phyloP scores from a whole-genome alignment of 2,113 vertebrate genomes.

The Nesospiza acunhae region DNA sequence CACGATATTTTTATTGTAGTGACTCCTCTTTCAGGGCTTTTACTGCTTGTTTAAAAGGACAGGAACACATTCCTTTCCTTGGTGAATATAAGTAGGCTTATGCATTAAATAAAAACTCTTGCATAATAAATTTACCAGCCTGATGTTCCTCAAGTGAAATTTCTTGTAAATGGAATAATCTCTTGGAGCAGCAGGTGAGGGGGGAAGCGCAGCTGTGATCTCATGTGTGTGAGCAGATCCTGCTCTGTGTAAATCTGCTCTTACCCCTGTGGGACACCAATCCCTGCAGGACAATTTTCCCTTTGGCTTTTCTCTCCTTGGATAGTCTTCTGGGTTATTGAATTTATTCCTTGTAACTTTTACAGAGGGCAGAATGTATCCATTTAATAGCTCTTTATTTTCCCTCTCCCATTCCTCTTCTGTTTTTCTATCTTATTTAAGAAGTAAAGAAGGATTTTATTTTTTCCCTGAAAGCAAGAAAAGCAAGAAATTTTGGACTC shows the following conservation, averaged over 20 bases:
- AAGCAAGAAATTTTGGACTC: background rate
- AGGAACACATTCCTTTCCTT: background rate
- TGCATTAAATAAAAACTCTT: background rate
- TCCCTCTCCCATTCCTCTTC: rapidly evolving
- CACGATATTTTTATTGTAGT: background rate
- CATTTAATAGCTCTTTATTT: background rate
- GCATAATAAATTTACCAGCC: background rate
- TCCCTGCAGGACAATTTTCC: background rate
- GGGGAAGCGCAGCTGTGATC: background rate
- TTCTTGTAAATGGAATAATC: background rate
- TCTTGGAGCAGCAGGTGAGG: background rate
- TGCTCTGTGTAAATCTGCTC: background rate
- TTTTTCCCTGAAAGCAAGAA: background rate
- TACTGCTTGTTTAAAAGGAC: background rate
- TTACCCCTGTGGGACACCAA: background rate
- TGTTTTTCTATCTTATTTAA: background rate
- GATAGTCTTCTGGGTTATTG: background rate
- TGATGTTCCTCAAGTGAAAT: background rate
- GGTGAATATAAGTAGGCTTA: background rate
- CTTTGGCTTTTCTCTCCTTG: background rate
- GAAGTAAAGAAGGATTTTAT: background rate
- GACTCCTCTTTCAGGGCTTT: background rate
- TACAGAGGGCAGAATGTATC: background rate
- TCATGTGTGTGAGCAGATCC: background rate
- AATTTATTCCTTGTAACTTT: background rate